A percentile compares a stretch with the other conserved stretches of the same genome.
phyloP scores from a whole-genome alignment of 2,888 invertebrate species.

The Aspidiotus destructor region DNA sequence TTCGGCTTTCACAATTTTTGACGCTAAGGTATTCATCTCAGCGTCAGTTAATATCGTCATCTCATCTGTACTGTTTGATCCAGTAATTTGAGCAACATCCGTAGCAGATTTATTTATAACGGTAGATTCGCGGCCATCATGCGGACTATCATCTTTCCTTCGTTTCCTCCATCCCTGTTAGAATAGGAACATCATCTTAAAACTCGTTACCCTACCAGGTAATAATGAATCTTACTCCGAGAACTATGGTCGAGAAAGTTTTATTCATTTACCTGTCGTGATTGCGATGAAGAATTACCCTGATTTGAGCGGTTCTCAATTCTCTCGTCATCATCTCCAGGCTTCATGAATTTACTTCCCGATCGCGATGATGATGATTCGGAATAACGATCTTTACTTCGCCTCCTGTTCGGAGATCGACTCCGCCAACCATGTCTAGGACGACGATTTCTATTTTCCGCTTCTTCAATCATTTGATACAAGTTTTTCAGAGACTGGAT shows the following conservation, averaged over 20 bases:
- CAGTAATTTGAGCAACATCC: too few relatives aligned
- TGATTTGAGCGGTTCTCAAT: background rate
- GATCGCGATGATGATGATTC: slow-evolving; percentile 3
- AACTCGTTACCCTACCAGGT: too few relatives aligned
- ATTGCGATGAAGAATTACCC: background rate
- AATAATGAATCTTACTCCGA: too few relatives aligned
- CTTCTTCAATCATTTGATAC: slow-evolving; percentile 45
- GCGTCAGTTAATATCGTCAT: slow-evolving; percentile 53
- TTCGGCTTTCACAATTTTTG: slow-evolving; percentile 88
- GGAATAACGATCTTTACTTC: slow-evolving; percentile 7
- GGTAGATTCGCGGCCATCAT: too few relatives aligned
- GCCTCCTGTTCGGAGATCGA: slow-evolving; percentile 6
- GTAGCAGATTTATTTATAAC: too few relatives aligned
- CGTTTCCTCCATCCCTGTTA: too few relatives aligned
- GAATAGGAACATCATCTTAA: too few relatives aligned
- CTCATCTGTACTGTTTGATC: background rate
- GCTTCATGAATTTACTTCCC: slow-evolving; percentile 10
- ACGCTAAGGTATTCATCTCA: slow-evolving; percentile 82
- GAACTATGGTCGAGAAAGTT: too few relatives aligned
- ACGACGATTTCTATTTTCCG: slow-evolving; percentile 41
- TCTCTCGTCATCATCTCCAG: slow-evolving; percentile 27
- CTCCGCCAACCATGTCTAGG: background rate
- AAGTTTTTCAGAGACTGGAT: slow-evolving; percentile 48
- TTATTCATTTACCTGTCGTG: too few relatives aligned
- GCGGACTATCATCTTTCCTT: too few relatives aligned